phyloP scores from a whole-genome alignment of 37 sponge, comb jelly and placozoan genomes.

The Beroe ovata region DNA sequence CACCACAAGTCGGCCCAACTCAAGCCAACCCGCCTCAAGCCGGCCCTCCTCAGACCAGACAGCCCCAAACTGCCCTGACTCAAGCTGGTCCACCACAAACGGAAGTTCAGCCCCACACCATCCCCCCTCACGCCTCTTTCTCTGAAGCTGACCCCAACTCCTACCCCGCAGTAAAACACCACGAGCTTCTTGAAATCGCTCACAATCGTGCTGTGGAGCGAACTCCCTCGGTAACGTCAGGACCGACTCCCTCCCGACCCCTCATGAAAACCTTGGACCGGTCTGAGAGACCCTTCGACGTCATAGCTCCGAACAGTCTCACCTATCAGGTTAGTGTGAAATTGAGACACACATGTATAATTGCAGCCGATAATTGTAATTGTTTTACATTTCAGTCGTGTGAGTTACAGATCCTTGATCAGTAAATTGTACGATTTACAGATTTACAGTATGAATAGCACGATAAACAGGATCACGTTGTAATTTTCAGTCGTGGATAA shows the following conservation, averaged over 20 bases:
- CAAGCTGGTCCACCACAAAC: not conserved
- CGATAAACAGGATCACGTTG: too few species aligned
- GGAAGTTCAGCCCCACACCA: not conserved
- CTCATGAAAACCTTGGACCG: constrained; percentile 31
- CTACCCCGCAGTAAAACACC: not conserved
- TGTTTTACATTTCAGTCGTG: too few species aligned
- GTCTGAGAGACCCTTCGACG: not conserved
- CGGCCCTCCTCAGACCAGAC: not conserved
- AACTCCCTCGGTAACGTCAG: constrained; percentile 46
- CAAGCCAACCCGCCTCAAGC: not conserved
- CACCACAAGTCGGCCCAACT: too few species aligned
- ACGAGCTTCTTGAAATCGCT: constrained; percentile 42
- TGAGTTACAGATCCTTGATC: too few species aligned
- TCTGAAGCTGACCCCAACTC: not conserved
- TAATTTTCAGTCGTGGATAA: too few species aligned
- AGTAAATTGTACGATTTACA: too few species aligned
- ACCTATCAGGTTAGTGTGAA: constrained; percentile 55
- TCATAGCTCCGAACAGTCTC: constrained; percentile 21
- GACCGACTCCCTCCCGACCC: constrained; percentile 16
- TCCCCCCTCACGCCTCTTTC: not conserved
- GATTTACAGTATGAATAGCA: too few species aligned
- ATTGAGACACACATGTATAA: too few species aligned
- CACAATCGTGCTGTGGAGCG: constrained; percentile 29
- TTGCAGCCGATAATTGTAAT: too few species aligned
- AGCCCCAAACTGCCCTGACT: not conserved